These are phyloP conservation scores for Leptinotarsa defecta DNA, from an alignment of 1,140 invertebrate species.

Conservation along the genomic window DNA sequence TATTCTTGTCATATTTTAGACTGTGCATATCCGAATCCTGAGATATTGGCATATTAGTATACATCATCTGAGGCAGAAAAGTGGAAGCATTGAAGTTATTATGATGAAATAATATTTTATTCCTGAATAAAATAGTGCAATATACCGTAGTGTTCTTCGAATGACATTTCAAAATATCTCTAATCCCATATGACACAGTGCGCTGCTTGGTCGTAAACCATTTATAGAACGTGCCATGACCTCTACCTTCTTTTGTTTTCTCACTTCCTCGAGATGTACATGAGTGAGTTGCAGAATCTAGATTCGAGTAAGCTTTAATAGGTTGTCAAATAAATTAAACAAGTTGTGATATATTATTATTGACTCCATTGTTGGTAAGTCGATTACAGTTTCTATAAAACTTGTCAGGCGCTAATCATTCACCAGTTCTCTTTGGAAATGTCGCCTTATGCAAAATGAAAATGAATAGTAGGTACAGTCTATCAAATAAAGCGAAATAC, in stretches of 20 bases:
- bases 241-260: slow-evolving; percentile 13
- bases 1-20: no score
- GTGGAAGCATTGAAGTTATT: no score
- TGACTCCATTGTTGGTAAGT: slow-evolving; percentile 24
- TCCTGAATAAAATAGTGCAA: no score
- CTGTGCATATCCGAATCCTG: no score
- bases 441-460: not conserved
- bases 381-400: slow-evolving; percentile 26
- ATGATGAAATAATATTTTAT: no score
- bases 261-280: slow-evolving; percentile 9
- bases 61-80: no score
- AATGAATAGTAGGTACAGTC: not conserved
- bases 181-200: slow-evolving; percentile 14
- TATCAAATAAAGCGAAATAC: no score
- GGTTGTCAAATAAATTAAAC: slow-evolving; percentile 30
- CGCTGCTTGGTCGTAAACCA: slow-evolving; percentile 1
- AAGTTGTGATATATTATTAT: slow-evolving; percentile 31
- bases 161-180: slow-evolving; percentile 1
- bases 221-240: slow-evolving; percentile 9
- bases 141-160: not conserved
- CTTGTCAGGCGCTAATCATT: slow-evolving; percentile 15
- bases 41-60: no score
- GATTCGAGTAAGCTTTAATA: slow-evolving; percentile 27
- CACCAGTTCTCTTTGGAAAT: not conserved
- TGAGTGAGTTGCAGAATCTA: slow-evolving; percentile 24